Conservation (phyloP, 2,888 invertebrate genomes). For the Busseola fusca region DNA sequence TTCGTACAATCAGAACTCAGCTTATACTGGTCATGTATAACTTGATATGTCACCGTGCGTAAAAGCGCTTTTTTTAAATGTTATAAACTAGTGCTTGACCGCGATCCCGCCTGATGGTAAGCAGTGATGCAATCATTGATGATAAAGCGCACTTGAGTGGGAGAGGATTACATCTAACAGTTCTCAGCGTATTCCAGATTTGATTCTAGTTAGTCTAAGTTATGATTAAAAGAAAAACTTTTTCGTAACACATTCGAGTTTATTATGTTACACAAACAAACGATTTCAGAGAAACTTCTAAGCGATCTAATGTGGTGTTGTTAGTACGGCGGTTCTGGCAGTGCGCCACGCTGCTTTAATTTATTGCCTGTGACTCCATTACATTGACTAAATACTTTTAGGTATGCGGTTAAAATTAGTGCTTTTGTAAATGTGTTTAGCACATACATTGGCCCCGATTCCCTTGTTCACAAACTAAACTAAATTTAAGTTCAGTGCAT, state of each 20-base stretch:
- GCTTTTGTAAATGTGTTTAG: conserved; percentile 40
- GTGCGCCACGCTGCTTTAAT: conserved; percentile 55
- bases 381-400: conserved; percentile 55
- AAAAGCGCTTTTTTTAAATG: too few species aligned
- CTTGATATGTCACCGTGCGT: too few species aligned
- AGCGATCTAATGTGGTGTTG: conserved; percentile 46
- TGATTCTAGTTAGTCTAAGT: conserved; percentile 12
- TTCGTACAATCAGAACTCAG: too few species aligned
- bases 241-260: conserved; percentile 20
- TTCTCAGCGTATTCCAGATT: not conserved
- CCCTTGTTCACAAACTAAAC: too few species aligned
- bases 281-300: conserved; percentile 48
- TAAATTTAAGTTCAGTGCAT: too few species aligned
- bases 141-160: not conserved
- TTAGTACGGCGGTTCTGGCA: conserved; percentile 55
- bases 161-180: not conserved
- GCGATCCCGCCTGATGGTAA: too few species aligned
- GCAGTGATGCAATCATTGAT: too few species aligned
- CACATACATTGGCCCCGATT: conserved; percentile 25
- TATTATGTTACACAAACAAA: conserved; percentile 27
- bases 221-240: not conserved
- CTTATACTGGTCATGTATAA: too few species aligned
- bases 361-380: conserved; percentile 56
- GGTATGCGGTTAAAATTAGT: conserved; percentile 55
- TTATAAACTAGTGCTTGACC: too few species aligned